Conservation (phyloP, 2,797 vertebrate genomes). For the Tarsius wallacei region DNA sequence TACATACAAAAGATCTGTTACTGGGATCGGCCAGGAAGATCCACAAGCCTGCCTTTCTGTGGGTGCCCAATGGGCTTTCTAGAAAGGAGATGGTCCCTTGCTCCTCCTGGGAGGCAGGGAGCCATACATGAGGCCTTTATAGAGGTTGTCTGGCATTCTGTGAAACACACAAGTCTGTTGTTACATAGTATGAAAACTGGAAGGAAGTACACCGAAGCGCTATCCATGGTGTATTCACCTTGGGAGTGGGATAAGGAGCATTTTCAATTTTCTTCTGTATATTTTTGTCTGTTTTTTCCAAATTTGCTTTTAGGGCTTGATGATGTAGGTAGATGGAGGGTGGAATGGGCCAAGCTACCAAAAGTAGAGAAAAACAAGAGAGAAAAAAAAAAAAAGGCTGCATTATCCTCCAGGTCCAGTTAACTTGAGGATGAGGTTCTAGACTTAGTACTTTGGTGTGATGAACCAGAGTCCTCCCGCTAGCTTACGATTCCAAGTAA, state of each 20-base stretch:
- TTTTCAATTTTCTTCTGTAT: not conserved
- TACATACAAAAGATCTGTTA: not conserved
- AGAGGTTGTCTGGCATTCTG: not conserved
- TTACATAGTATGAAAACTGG: not conserved
- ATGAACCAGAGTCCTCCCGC: not conserved
- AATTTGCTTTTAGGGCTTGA: not conserved
- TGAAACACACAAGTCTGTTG: rapidly evolving
- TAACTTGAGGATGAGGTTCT: not conserved
- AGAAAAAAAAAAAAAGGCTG: not conserved
- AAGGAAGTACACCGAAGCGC: not conserved
- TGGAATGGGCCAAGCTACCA: not conserved
- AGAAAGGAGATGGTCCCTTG: not conserved
- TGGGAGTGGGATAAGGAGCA: not conserved
- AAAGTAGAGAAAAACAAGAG: not conserved
- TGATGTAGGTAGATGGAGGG: not conserved
- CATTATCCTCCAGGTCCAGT: not conserved
- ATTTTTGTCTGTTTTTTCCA: not conserved
- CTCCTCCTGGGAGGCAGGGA: not conserved
- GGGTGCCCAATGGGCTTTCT: not conserved
- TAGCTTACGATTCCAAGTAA: not conserved
- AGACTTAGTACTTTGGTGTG: not conserved
- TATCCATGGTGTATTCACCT: not conserved
- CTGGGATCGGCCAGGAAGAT: not conserved
- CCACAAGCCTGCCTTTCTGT: not conserved
- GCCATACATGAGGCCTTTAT: not conserved